Evolutionary conservation across 2,888 invertebrate genomes (phyloP).

Genomic region (Agrilus cyanescens): DNA sequence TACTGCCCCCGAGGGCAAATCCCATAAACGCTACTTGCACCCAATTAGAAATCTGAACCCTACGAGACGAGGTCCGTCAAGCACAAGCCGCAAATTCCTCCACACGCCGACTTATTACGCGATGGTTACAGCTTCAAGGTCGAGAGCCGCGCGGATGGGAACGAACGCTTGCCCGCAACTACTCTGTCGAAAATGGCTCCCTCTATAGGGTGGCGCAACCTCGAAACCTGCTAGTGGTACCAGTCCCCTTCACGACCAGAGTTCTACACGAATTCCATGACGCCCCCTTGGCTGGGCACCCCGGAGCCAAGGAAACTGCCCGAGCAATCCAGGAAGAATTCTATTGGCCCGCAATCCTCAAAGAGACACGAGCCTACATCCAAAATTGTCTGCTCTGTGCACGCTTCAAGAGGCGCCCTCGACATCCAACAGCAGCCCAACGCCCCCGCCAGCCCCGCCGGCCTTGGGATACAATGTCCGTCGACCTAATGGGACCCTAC

Average conservation of each 20-base stretch:
- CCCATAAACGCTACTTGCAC: no score
- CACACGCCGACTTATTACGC: no score
- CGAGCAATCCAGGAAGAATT: constrained; percentile 5
- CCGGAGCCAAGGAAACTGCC: constrained; percentile 15
- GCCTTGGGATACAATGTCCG: constrained; percentile 8
- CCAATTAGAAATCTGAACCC: no score
- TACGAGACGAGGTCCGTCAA: no score
- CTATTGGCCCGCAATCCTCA: constrained; percentile 8
- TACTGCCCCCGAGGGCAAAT: background rate
- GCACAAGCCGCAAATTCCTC: no score
- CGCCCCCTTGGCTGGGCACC: constrained; percentile 11
- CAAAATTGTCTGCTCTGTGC: constrained; percentile 8
- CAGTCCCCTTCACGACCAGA: background rate
- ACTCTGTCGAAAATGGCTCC: background rate
- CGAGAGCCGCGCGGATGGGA: background rate
- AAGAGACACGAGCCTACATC: constrained; percentile 15
- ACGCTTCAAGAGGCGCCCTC: constrained; percentile 6
- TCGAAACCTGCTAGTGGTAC: background rate
- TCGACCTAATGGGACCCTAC: constrained; percentile 12
- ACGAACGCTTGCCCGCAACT: constrained; percentile 9
- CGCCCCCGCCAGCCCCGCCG: constrained; percentile 3
- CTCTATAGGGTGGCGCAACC: background rate
- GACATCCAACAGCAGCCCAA: constrained; percentile 5
- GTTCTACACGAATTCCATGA: constrained; percentile 8
- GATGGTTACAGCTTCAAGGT: no score